phyloP scores from a whole-genome alignment of 2,888 invertebrate genomes.

The Tribolium freemani region DNA sequence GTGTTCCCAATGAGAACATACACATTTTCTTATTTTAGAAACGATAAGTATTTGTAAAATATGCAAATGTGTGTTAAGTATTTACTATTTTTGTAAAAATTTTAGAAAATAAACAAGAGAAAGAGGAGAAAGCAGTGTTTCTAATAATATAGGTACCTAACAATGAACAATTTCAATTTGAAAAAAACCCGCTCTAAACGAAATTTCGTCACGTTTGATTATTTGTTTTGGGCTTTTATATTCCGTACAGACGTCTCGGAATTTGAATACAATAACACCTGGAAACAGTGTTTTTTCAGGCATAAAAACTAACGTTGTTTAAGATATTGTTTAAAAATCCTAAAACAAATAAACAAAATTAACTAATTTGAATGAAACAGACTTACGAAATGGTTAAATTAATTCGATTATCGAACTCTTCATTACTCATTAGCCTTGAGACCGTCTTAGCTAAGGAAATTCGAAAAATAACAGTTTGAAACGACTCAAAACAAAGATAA shows the following conservation, averaged over 20 bases:
- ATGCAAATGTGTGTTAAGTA: no score
- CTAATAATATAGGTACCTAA: no score
- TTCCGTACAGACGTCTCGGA: not conserved
- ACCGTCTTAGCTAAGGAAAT: not conserved
- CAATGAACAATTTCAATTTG: no score
- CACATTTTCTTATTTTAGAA: no score
- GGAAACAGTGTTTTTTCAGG: not conserved
- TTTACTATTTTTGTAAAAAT: no score
- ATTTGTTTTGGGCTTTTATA: not conserved
- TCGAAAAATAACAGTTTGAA: no score
- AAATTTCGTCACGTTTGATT: not conserved
- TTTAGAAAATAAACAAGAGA: no score
- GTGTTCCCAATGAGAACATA: no score
- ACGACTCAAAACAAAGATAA: no score
- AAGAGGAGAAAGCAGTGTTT: no score
- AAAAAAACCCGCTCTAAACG: not conserved
- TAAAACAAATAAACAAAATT: not conserved
- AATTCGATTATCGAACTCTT: not conserved
- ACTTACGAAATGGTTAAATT: not conserved
- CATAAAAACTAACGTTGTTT: not conserved
- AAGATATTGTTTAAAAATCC: no score
- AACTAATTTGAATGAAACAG: not conserved
- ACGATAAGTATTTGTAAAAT: no score
- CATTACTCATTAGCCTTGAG: not conserved
- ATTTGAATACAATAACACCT: not conserved